A percentile compares a stretch with the other conserved stretches of the same genome.
phyloP scores from a whole-genome alignment of 2,797 vertebrate genomes.

The Tarsius wallacei region DNA sequence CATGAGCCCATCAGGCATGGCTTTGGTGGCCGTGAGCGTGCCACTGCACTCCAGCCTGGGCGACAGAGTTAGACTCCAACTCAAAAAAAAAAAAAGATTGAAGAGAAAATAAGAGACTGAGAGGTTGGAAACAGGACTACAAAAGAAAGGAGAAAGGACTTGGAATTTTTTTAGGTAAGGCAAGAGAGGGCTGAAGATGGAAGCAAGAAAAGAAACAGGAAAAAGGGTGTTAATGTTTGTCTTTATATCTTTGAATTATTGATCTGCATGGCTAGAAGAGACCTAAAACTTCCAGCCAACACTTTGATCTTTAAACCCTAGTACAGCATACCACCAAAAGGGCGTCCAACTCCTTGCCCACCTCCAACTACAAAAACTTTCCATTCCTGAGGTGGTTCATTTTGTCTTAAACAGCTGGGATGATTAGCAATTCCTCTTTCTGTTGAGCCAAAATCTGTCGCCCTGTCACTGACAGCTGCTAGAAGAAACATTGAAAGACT shows the following conservation, averaged over 20 bases:
- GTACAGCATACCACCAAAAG: background rate
- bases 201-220: background rate
- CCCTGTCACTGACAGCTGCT: background rate
- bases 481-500: background rate
- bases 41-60: too few relatives aligned
- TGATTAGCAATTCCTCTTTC: background rate
- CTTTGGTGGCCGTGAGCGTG: too few relatives aligned
- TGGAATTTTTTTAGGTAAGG: background rate
- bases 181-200: background rate
- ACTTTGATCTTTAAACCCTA: background rate
- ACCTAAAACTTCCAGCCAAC: background rate
- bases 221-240: background rate
- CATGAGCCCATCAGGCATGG: too few relatives aligned
- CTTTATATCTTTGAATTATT: conserved; percentile 11
- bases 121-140: background rate
- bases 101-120: background rate
- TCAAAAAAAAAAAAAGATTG: background rate
- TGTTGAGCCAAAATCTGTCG: background rate
- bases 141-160: background rate
- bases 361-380: background rate
- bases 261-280: background rate
- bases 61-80: too few relatives aligned
- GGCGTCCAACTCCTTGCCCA: background rate
- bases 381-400: background rate
- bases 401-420: background rate